Base-by-base conservation (phyloP, 1,140 invertebrate species). In the Diachasma alloeum region DNA sequence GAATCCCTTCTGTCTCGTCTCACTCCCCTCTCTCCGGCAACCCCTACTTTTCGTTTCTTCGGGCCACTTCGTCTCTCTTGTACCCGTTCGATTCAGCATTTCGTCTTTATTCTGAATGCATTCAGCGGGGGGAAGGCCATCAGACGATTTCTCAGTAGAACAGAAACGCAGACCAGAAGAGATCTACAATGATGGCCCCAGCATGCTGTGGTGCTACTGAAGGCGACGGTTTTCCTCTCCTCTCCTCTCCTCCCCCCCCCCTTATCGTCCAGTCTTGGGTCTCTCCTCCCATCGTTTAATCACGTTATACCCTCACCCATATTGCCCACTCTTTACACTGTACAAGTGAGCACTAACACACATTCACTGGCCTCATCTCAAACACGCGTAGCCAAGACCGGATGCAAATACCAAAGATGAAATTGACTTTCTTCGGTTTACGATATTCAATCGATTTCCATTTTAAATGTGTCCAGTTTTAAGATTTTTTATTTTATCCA, bases 391-490 rank as follows among this genome's bases (percentile, higher is more conserved):
- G 9, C 19, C 48, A 19, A 63, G 59, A 63, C 74, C 74, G 74
- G 74, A 75, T 75, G 67, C 69, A 76, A 76, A 76, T 71, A 66
- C 68, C 75, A 76, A 72, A 76, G 69, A 76, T 71, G 68, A 76
- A 72, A 76, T 72, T 67, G 19, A 76, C 75, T 76, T 76, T 72
- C 75, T 76, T 72, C 31, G 19, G 31, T 37, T 42, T 31, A 59
- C 26, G 36, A 36, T 26, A 13, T 72, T 70, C 22, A 17, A 59
- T 39, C 26, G 46, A 59, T n/a, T 53, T 70, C 37, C 22, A 42
- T n/a, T 71, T 48, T 36, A 46, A 22, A 17, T 71, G 15, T 24
- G 59, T 42, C 39, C 59, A 19, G 24, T 63, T 63, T 63, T 26
- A 19, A 26, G 1, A 0, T 26, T 63, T 63, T 26, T 63, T 31